Base-by-base conservation (phyloP, 2,888 invertebrate species). In the Drosophila setosimentum region DNA sequence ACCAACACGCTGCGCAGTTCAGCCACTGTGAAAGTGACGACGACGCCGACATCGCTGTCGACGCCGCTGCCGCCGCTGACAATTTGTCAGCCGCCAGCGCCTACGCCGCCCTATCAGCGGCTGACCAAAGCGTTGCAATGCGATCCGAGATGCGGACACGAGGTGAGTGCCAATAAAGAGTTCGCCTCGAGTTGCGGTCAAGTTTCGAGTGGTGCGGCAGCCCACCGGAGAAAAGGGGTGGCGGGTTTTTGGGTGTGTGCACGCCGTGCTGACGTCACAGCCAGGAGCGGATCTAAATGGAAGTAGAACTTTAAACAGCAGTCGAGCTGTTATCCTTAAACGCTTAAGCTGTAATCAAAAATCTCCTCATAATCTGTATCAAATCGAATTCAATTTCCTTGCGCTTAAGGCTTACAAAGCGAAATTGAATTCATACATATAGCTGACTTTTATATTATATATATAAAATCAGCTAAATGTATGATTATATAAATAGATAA, bases 71-170 rank as follows among this genome's bases (percentile, higher is more conserved):
- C 82, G 63, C 68, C 80, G 76, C 88, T 83, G 88, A 85, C 89
- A 37, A 87, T 87, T 82, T 88, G 90, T 72, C 90, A 87, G 75
- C 87, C 90, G 76, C 91, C 92, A 82, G 92, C 93, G 70, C 89
- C 92, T 76, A 92, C 93, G 83, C 93, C 93, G 83, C 93, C 94
- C 68, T 94, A 94, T 91, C 94, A 94, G 87, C 93, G 94, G 87
- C 93, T 94, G 58, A 93, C 94, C 74, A 93, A 94, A 89, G 94
- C 93, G 68, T 91, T 94, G 81, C 94, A 94, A 91, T 93, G 94
- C 92, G 94, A 94, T 92, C 93, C 94, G 81, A 93, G 94, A 92
- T 94, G 93, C 91, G 92, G 93, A 76, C 94, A 94, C 92, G 94
- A 94, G 93, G 94, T 94, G 87, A 90, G 86, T 89, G 78, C 64